Base-by-base conservation (phyloP, 2,113 vertebrate species). In the Pygoscelis adeliae region DNA sequence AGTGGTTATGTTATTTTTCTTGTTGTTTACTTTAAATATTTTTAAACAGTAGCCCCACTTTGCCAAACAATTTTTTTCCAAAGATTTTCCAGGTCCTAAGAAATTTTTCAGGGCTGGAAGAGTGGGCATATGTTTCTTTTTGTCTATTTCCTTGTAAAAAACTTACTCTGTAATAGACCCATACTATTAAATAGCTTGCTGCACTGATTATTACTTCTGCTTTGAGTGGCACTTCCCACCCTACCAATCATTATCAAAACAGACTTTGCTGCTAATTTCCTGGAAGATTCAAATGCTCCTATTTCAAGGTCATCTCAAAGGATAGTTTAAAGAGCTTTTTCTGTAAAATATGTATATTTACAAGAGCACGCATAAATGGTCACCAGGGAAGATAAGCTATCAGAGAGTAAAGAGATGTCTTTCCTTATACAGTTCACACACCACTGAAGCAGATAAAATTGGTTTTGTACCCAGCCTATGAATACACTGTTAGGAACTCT, bases 381-480 rank as follows among this genome's bases (percentile, higher is more conserved):
- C 98, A 99, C 99, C 98, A 98, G 99, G 98, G 99, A 98, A 98
- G 99, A 98, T 98, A 99, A 98, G 98, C 99, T 99, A 98, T 99
- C 99, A 98, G 98, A 98, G 98, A 99, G 99, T 99, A 99, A 98
- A 99, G 98, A 99, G 98, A 99, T 98, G 99, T 99, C 98, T 99
- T 98, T 98, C 98, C 98, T 99, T 98, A 98, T 98, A 97, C 98
- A 99, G 98, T 99, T 99, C 99, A 99, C 99, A 99, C 98, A 98
- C 98, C 99, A 99, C 94, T 99, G 99, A 99, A 99, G 99, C 99
- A 99, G 98, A 99, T 99, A 99, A 99, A 99, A 99, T 99, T 99
- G 99, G 99, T 99, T 99, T 99, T 99, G 99, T 99, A 99, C 98
- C 98, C 98, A 97, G 96, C 98, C 97, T 98, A 98, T 74, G 97